These are phyloP conservation scores for Crossoptilon crossoptilon DNA, from an alignment of 2,797 vertebrate species.

Conservation along the genomic window DNA sequence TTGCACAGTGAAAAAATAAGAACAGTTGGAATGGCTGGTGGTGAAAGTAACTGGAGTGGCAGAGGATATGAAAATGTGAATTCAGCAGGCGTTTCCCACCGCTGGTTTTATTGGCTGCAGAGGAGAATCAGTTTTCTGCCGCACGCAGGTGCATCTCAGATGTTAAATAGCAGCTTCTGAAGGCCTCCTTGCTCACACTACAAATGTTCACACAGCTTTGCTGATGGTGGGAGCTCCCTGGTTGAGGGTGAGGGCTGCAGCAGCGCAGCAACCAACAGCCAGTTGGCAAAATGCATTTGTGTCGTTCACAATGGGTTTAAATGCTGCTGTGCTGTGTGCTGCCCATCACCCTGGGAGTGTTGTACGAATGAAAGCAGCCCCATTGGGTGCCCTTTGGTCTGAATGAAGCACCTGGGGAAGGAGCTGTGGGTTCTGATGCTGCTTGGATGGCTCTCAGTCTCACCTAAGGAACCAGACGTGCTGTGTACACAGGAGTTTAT, in stretches of 20 bases:
- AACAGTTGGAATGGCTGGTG: conserved; percentile 68
- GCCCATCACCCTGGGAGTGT: background rate
- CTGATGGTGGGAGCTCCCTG: conserved; percentile 10
- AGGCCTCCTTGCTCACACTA: conserved; percentile 31
- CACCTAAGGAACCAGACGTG: background rate
- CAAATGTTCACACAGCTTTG: conserved; percentile 43
- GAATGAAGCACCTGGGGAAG: background rate
- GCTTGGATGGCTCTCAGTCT: background rate
- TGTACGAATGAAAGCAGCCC: accelerated
- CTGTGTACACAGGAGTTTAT: background rate
- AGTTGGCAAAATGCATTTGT: background rate
- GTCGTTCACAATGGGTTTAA: background rate
- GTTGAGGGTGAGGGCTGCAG: background rate
- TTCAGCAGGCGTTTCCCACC: conserved; percentile 51
- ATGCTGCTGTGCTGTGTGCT: background rate
- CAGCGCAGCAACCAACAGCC: background rate
- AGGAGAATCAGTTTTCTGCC: conserved; percentile 47
- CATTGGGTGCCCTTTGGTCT: background rate
- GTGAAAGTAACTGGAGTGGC: conserved; percentile 61
- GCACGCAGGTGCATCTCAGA: conserved; percentile 44
- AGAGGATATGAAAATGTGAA: conserved; percentile 70
- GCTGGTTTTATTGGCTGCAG: conserved; percentile 57
- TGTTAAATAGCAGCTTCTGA: conserved; percentile 59
- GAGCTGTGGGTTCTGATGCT: background rate
- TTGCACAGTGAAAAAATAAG: conserved; percentile 64